Percentiles rank a stretch among this genome's conserved stretches.
Conservation (phyloP, 2,113 vertebrate species). For the Petrocephalus zakoni region DNA sequence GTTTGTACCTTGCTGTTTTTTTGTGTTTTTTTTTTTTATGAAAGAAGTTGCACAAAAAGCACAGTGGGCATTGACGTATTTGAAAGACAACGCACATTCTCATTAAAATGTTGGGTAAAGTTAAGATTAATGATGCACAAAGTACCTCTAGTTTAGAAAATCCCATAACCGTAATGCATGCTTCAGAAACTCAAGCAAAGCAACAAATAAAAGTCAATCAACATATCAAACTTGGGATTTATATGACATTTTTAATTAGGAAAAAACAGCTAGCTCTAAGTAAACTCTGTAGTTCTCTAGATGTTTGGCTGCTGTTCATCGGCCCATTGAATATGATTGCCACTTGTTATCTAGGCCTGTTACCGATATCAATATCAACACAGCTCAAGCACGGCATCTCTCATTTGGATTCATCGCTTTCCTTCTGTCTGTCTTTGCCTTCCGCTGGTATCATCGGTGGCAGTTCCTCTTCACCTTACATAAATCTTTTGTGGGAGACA, state of each 20-base stretch:
- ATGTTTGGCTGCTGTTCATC: not conserved
- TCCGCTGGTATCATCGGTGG: not conserved
- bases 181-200: not conserved
- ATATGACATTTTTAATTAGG: not conserved
- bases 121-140: not conserved
- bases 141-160: not conserved
- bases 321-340: not conserved
- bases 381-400: not conserved
- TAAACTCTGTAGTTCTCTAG: not conserved
- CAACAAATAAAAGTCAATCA: not conserved
- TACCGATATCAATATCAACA: not conserved
- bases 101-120: not conserved
- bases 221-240: not conserved
- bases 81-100: not conserved
- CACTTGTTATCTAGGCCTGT: not conserved
- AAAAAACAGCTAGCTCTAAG: not conserved
- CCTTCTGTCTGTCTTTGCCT: not conserved
- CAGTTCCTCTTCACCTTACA: not conserved
- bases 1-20: constrained; percentile 21
- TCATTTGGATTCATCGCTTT: not conserved
- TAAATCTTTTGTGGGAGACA: not conserved
- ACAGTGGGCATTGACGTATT: not conserved
- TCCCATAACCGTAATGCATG: not conserved
- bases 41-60: not conserved
- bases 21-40: not conserved